Conservation (phyloP, 2,113 vertebrate species). For the Xenopus borealis region DNA sequence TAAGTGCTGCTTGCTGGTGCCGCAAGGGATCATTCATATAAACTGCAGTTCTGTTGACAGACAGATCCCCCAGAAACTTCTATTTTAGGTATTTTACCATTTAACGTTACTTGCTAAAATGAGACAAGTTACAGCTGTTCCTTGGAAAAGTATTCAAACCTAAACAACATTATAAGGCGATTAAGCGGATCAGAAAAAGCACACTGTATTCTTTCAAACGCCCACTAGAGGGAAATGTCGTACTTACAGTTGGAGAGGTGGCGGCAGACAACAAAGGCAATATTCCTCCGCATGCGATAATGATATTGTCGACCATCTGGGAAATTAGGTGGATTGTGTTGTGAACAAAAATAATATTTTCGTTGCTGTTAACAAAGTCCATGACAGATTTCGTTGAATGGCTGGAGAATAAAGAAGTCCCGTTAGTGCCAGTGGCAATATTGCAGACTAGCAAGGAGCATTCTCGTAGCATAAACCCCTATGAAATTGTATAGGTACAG, state of each 20-base stretch:
- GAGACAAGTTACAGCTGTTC: no score
- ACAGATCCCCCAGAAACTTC: no score
- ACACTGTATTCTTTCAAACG: conserved; percentile 46
- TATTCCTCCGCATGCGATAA: conserved; percentile 98
- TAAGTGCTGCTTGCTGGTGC: no score
- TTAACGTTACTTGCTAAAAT: no score
- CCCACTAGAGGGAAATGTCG: conserved; percentile 66
- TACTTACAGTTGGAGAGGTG: conserved; percentile 93
- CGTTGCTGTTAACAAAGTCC: conserved; percentile 99
- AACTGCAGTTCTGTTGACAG: no score
- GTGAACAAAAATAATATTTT: conserved; percentile 99
- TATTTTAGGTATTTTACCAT: no score
- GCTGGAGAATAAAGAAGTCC: conserved; percentile 64
- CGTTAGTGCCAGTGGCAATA: not conserved
- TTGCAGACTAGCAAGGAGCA: not conserved
- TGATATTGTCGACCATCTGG: conserved; percentile 99
- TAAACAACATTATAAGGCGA: no score
- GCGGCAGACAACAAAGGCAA: conserved; percentile 94
- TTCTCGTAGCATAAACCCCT: not conserved
- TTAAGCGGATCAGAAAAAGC: not conserved
- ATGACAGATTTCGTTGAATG: conserved; percentile 98
- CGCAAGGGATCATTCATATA: no score
- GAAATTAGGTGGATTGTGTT: conserved; percentile 99
- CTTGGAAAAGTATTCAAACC: no score
- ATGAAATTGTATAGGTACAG: not conserved